Conservation (phyloP, 2,888 invertebrate species). For the Spicauda simplicius region DNA sequence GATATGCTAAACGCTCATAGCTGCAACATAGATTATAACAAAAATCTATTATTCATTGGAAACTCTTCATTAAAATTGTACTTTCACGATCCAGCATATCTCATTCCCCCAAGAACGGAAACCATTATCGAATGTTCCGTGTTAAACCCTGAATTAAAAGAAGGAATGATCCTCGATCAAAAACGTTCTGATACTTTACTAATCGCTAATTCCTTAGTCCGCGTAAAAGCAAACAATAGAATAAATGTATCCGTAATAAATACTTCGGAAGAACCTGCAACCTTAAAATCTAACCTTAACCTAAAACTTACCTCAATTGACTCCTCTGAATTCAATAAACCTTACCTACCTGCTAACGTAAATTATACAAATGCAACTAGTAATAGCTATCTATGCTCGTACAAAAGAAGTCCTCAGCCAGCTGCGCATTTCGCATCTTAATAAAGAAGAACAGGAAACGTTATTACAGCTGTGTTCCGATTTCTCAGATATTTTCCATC, state of each 20-base stretch:
- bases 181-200: conserved; percentile 32
- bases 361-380: background rate
- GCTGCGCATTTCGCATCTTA: background rate
- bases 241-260: conserved; percentile 41
- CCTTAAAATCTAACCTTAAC: too few species aligned
- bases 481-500: too few species aligned
- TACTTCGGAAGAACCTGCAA: conserved; percentile 30
- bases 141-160: conserved; percentile 40
- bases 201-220: conserved; percentile 38
- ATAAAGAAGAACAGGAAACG: background rate
- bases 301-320: conserved; percentile 2
- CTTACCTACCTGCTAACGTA: too few species aligned
- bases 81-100: conserved; percentile 34
- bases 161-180: conserved; percentile 41
- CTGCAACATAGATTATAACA: conserved; percentile 11
- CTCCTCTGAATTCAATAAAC: background rate
- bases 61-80: background rate
- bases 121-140: conserved; percentile 37
- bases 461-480: background rate
- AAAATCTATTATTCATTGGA: background rate
- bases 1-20: conserved; percentile 5
- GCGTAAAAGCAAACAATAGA: conserved; percentile 38
- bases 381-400: background rate
- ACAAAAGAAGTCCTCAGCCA: background rate
- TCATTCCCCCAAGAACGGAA: conserved; percentile 35